phyloP scores from a whole-genome alignment of 2,113 vertebrate genomes.

The Cricetomys ansorgei region DNA sequence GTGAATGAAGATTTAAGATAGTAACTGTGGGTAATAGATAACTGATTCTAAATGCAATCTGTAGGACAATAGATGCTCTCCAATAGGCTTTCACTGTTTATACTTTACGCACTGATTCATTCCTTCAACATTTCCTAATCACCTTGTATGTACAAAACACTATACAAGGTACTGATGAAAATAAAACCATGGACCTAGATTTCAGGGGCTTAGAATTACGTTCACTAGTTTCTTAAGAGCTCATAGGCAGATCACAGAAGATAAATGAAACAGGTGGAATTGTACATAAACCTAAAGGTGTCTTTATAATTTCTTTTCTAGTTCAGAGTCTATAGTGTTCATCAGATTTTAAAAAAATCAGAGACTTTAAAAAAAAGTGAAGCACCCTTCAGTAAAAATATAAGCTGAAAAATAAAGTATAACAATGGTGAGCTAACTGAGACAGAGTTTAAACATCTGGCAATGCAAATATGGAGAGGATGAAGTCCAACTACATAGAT shows the following conservation, averaged over 20 bases:
- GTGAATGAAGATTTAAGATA: not conserved
- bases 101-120: constrained; percentile 44
- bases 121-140: constrained; percentile 23
- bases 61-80: not conserved
- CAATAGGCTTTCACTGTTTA: not conserved
- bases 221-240: constrained; percentile 25
- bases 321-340: not conserved
- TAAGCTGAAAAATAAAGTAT: not conserved
- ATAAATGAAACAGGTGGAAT: not conserved
- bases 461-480: not conserved
- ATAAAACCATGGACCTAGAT: constrained; percentile 23
- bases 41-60: not conserved
- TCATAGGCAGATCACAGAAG: not conserved
- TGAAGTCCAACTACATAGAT: not conserved
- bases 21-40: not conserved
- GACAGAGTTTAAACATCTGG: not conserved
- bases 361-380: not conserved
- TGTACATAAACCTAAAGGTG: not conserved
- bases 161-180: constrained; percentile 5
- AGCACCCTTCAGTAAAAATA: constrained; percentile 42
- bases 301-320: not conserved
- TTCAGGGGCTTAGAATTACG: not conserved
- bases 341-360: constrained; percentile 2
- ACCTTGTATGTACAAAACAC: constrained; percentile 10
- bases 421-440: not conserved